These are phyloP conservation scores for Ormyrus pomaceus DNA, from an alignment of 2,888 invertebrate genomes.

Conservation along the genomic window DNA sequence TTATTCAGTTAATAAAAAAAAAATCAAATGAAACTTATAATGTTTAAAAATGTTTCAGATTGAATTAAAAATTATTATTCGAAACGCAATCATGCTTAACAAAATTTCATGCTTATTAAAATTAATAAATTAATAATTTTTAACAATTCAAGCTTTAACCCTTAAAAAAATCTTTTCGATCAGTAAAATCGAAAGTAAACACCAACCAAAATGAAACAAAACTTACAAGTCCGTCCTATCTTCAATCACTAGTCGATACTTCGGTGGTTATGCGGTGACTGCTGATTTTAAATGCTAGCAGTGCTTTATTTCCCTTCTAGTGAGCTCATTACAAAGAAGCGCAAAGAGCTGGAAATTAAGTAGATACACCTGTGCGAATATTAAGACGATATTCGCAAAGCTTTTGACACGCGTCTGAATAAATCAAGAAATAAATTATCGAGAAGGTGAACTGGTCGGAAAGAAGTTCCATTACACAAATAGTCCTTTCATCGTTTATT, in stretches of 20 bases:
- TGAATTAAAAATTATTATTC: too few relatives aligned
- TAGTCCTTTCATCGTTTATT: conserved; percentile 19
- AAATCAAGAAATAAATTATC: background rate
- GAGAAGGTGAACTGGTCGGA: conserved; percentile 39
- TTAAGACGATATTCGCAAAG: conserved; percentile 40
- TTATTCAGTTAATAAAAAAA: too few relatives aligned
- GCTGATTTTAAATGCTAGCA: conserved; percentile 29
- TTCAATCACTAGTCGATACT: conserved; percentile 20
- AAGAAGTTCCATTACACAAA: background rate
- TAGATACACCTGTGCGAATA: conserved; percentile 53
- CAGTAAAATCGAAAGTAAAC: too few relatives aligned
- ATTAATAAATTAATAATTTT: too few relatives aligned
- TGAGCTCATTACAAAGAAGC: conserved; percentile 10
- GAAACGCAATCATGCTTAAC: too few relatives aligned
- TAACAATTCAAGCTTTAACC: too few relatives aligned
- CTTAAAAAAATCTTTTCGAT: too few relatives aligned
- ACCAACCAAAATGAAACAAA: too few relatives aligned
- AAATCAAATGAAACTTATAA: too few relatives aligned
- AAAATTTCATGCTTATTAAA: too few relatives aligned
- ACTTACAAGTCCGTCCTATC: conserved; percentile 10
- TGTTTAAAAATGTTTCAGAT: too few relatives aligned
- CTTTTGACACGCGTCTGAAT: conserved; percentile 7
- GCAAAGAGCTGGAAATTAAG: conserved; percentile 44
- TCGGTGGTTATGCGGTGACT: conserved; percentile 47
- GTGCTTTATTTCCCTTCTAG: conserved; percentile 38